Evolutionary conservation across 2,888 invertebrate species (phyloP).

Genomic region (Eupithecia inturbata): DNA sequence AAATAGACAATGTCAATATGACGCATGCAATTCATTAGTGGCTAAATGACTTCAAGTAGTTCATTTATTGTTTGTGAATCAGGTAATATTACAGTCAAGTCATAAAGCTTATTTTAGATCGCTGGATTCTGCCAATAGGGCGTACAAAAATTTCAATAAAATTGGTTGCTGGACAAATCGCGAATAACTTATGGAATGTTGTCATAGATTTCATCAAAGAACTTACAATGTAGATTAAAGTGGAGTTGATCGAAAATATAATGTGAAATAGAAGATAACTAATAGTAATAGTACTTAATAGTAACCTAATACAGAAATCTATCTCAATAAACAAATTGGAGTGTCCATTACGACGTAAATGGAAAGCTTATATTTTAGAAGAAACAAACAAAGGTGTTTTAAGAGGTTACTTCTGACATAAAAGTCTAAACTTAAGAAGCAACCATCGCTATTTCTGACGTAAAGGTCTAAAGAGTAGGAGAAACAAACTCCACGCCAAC

Average conservation of each 20-base stretch:
- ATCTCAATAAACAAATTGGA: not conserved
- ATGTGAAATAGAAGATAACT: not conserved
- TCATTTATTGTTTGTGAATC: no score
- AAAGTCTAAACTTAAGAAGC: not conserved
- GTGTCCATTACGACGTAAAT: not conserved
- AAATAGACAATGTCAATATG: no score
- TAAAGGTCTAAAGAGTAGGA: not conserved
- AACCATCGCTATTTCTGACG: not conserved
- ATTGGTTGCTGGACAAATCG: no score
- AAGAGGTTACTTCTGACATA: not conserved
- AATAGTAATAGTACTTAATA: no score
- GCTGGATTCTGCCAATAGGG: no score
- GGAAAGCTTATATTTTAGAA: not conserved
- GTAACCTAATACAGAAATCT: not conserved
- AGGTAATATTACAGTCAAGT: no score
- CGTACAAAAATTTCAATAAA: no score
- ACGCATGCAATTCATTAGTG: not conserved
- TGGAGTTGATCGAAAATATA: not conserved
- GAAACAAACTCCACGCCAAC: not conserved
- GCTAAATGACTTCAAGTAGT: no score
- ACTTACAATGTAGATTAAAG: not conserved
- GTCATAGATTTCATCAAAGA: no score
- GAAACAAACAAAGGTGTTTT: not conserved
- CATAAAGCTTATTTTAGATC: no score
- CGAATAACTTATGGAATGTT: no score